Evolutionary conservation across 2,888 invertebrate species (phyloP), one percentile per base, ranked within the genome.

Genomic region (Dynastes tityus): DNA sequence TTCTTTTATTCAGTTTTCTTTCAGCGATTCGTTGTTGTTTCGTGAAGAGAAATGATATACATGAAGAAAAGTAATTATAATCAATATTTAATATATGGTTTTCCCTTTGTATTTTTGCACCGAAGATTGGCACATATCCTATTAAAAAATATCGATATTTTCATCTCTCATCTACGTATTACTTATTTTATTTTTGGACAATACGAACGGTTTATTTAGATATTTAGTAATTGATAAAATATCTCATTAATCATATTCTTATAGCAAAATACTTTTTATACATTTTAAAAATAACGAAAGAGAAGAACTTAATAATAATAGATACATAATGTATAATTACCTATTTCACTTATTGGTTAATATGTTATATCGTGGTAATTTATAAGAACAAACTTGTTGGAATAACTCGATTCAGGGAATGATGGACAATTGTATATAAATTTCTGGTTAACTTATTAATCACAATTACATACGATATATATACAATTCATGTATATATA

Each of bases 121-220:
- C 29, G 64, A 45, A 45, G 4, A 16, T 79, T 79, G 79, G 79
- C 79, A 79, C 79, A 79, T 37, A 77, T 74, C 65, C 73, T 67
- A 65, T 51, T 79, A 55, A 79, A 68, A 73, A 67, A 71, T 74
- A 76, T 77, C 53, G 58, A 76, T 79, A 73, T 75, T 6, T 75
- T 61, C 37, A 45, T 65, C 58, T 63, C 53, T 76, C 16, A 16
- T 53, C 32, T 55, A 71, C 32, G n/a, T 55, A 55, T 3, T 55
- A n/a, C 13, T 55, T 61, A 58, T 58, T 58, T 51, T 16, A 53
- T 53, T 53, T 16, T 53, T 22, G 32, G 58, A 58, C 58, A 58
- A 73, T 58, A 58, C 73, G 45, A 40, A 16, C 27, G 37, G 11
- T 61, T 40, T 8, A 29, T 73, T 16, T 45, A 11, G 22, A 37